Conservation (phyloP, 2,797 vertebrate genomes). For the Myripristis murdjan region DNA sequence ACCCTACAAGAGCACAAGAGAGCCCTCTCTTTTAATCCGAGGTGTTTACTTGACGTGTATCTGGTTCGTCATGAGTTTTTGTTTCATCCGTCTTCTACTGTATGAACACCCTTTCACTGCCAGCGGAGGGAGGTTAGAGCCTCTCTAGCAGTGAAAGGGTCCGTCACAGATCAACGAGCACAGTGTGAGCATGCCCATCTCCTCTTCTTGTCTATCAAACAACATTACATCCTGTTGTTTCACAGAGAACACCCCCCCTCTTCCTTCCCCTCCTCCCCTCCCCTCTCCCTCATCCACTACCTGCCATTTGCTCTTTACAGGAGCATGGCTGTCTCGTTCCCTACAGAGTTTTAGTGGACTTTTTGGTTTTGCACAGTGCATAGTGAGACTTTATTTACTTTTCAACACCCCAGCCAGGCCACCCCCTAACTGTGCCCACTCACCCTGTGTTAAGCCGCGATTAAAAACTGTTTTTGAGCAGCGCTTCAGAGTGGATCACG, state of each 20-base stretch:
- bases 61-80: slow-evolving; percentile 51
- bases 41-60: slow-evolving; percentile 43
- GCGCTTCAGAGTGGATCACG: slow-evolving; percentile 23
- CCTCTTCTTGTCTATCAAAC: slow-evolving; percentile 72
- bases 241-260: slow-evolving; percentile 38
- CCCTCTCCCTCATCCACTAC: slow-evolving; percentile 19
- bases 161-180: slow-evolving; percentile 81
- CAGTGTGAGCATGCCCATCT: slow-evolving; percentile 88
- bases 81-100: slow-evolving; percentile 34
- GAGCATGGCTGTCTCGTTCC: slow-evolving; percentile 8
- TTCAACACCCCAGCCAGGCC: slow-evolving; percentile 1
- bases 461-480: slow-evolving; percentile 23
- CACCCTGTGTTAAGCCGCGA: not conserved
- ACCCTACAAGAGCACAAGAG: slow-evolving; percentile 33
- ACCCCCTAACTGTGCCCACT: not conserved
- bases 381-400: slow-evolving; percentile 23
- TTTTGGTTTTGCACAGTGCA: slow-evolving; percentile 58
- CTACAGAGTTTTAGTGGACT: slow-evolving; percentile 29
- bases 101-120: slow-evolving; percentile 83
- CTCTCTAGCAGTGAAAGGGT: slow-evolving; percentile 81
- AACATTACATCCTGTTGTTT: slow-evolving; percentile 44
- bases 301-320: slow-evolving; percentile 24
- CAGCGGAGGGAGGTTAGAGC: slow-evolving; percentile 32
- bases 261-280: slow-evolving; percentile 3
- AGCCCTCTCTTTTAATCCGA: slow-evolving; percentile 15